Evolutionary conservation across 2,888 invertebrate genomes (phyloP).

Genomic region (Salticus scenicus): DNA sequence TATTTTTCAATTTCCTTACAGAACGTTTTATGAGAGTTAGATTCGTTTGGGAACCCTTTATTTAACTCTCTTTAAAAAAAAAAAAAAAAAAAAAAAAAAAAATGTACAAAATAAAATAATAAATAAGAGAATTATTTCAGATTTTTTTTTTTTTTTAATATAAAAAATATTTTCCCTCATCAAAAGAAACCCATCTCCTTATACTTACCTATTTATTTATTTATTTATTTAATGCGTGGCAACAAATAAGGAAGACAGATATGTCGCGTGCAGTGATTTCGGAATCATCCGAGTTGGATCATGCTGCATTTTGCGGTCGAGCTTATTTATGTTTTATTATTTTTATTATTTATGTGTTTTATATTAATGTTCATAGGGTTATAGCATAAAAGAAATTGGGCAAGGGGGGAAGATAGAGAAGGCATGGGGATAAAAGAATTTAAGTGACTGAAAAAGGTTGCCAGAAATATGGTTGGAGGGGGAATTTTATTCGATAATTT

Average conservation of each 20-base stretch:
- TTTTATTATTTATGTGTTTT: not conserved
- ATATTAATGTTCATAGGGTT: slow-evolving; percentile 9
- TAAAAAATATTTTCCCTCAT: no score
- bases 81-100: no score
- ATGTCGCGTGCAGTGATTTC: slow-evolving; percentile 31
- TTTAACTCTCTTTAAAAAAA: no score
- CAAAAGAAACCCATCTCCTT: not conserved
- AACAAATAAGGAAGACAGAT: slow-evolving; percentile 28
- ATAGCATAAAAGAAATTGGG: not conserved
- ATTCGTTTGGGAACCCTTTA: no score
- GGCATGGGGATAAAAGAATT: not conserved
- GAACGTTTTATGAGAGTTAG: no score
- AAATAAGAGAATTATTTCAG: no score
- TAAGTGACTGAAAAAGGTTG: not conserved
- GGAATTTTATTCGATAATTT: not conserved
- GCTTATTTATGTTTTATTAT: slow-evolving; percentile 33
- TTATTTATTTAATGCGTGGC: not conserved
- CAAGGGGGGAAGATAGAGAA: not conserved
- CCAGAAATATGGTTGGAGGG: not conserved
- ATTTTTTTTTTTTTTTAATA: no score
- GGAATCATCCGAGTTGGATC: slow-evolving; percentile 36
- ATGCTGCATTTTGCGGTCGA: slow-evolving; percentile 24
- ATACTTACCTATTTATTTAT: slow-evolving; percentile 3
- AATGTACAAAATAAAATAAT: no score
- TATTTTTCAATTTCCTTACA: no score